phyloP scores from a whole-genome alignment of 2,797 vertebrate genomes.

The Petrocephalus schoutedeni region DNA sequence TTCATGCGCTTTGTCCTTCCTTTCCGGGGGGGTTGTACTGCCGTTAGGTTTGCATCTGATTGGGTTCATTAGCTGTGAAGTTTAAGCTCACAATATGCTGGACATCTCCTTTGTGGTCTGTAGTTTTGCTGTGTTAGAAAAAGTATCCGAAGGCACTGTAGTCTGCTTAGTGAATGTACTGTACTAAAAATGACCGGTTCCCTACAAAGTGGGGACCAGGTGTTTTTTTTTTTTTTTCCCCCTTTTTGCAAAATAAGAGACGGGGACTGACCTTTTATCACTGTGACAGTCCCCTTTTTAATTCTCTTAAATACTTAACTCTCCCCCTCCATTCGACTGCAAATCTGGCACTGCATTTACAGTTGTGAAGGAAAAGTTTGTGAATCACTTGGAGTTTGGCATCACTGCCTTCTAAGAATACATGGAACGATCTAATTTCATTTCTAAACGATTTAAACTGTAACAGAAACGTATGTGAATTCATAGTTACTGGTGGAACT shows the following conservation, averaged over 20 bases:
- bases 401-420: background rate
- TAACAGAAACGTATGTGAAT: background rate
- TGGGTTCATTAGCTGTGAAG: background rate
- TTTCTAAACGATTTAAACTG: background rate
- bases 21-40: background rate
- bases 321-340: background rate
- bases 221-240: background rate
- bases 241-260: background rate
- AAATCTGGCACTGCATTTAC: background rate
- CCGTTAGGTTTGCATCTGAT: background rate
- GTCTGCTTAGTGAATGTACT: constrained; percentile 4
- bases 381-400: background rate
- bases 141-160: background rate
- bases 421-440: background rate
- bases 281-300: background rate
- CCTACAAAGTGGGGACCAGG: background rate
- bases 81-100: background rate
- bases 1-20: background rate
- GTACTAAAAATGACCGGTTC: background rate
- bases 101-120: background rate
- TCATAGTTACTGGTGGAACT: background rate
- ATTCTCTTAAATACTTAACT: background rate
- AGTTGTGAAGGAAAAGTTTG: background rate
- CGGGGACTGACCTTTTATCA: background rate
- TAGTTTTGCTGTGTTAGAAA: background rate